Conservation (phyloP, 1,140 invertebrate genomes). For the Drosophila chauvacae region DNA sequence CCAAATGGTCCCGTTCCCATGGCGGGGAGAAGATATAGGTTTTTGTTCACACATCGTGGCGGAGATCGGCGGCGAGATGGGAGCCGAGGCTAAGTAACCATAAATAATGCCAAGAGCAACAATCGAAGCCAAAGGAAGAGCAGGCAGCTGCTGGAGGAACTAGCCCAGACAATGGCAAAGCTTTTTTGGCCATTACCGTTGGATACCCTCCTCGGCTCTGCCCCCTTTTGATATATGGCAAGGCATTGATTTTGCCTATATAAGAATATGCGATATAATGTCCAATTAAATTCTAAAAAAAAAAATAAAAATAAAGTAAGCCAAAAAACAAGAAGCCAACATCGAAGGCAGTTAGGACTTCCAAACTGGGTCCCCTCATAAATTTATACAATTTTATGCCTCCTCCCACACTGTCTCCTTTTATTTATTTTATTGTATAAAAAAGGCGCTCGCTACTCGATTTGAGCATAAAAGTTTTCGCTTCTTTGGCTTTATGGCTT, state of each 20-base stretch:
- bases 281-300: slow-evolving; percentile 74
- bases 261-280: slow-evolving; percentile 71
- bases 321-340: slow-evolving; percentile 26
- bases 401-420: slow-evolving; percentile 36
- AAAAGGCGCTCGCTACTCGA: slow-evolving; percentile 48
- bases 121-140: slow-evolving; percentile 32
- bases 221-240: slow-evolving; percentile 52
- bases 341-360: slow-evolving; percentile 39
- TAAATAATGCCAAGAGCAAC: slow-evolving; percentile 48
- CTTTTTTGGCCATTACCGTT: slow-evolving; percentile 52
- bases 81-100: slow-evolving; percentile 36
- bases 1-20: slow-evolving; percentile 46
- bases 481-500: slow-evolving; percentile 70
- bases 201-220: slow-evolving; percentile 4
- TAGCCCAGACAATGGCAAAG: slow-evolving; percentile 43
- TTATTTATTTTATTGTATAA: slow-evolving; percentile 79
- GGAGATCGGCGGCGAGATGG: slow-evolving; percentile 12
- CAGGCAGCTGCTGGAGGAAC: slow-evolving; percentile 33
- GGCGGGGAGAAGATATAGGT: slow-evolving; percentile 39
- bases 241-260: slow-evolving; percentile 55
- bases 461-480: slow-evolving; percentile 53
- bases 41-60: slow-evolving; percentile 45
- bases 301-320: neutral
- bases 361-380: slow-evolving; percentile 58
- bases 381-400: slow-evolving; percentile 75